Conservation (phyloP, 2,888 invertebrate species). For the Encarsia formosa region DNA sequence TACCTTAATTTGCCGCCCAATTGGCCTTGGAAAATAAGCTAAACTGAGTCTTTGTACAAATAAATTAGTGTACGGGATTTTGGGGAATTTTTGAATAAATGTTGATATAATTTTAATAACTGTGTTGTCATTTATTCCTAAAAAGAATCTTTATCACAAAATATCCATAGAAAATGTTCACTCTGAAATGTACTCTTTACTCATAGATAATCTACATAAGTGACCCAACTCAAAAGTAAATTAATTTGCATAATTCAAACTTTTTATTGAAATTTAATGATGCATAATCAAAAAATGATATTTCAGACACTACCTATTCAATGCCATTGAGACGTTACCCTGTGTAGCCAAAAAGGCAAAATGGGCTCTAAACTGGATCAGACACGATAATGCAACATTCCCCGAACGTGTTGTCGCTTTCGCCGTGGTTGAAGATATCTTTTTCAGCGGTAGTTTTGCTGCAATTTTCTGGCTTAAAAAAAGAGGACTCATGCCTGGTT, state of each 20-base stretch:
- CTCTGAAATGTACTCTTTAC: slow-evolving; percentile 98
- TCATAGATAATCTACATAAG: slow-evolving; percentile 96
- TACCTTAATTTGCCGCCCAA: no score
- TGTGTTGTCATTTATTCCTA: no score
- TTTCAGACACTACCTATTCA: slow-evolving; percentile 81
- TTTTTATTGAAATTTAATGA: no score
- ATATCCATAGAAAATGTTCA: slow-evolving; percentile 99
- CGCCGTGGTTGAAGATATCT: slow-evolving; percentile 98
- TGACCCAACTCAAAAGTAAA: slow-evolving; percentile 75
- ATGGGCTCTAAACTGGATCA: slow-evolving; percentile 98
- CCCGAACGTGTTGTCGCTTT: slow-evolving; percentile 95
- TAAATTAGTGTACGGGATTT: no score
- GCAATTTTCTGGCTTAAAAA: slow-evolving; percentile 99
- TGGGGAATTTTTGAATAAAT: no score
- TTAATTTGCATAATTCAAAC: no score
- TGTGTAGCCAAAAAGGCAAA: slow-evolving; percentile 97
- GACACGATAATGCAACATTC: slow-evolving; percentile 79
- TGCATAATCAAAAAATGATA: no score
- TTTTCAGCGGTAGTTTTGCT: slow-evolving; percentile 98
- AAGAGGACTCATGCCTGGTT: slow-evolving; percentile 95
- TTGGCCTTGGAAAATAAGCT: no score
- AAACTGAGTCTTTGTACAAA: no score
- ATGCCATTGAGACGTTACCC: slow-evolving; percentile 95
- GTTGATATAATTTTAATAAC: no score
- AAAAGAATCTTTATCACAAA: no score